A percentile compares a stretch with the other conserved stretches of the same genome.
Conservation (phyloP, 1,140 invertebrate genomes). For the Orussus abietinus region DNA sequence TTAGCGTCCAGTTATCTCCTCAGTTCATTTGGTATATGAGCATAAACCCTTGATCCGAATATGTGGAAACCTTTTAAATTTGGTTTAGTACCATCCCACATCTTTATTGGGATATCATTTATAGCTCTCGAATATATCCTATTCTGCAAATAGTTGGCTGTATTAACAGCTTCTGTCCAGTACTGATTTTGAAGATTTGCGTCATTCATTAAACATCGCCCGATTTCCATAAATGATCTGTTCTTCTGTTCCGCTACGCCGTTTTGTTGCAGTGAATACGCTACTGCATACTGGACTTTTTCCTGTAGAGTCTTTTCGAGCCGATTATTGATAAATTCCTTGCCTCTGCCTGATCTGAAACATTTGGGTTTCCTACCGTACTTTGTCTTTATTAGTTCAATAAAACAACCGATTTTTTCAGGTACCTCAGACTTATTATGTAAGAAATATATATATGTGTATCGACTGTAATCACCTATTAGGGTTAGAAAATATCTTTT, state of each 20-base stretch:
- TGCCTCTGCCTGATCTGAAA: slow-evolving; percentile 3
- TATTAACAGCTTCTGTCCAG: slow-evolving; percentile 45
- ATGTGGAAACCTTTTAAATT: slow-evolving; percentile 23
- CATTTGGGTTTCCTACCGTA: slow-evolving; percentile 14
- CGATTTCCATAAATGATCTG: slow-evolving; percentile 30
- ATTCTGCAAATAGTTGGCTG: slow-evolving; percentile 39
- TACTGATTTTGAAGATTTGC: slow-evolving; percentile 27
- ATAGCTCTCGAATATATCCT: slow-evolving; percentile 12
- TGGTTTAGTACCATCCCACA: slow-evolving; percentile 24
- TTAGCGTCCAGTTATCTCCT: slow-evolving; percentile 21
- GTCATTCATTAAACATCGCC: slow-evolving; percentile 29
- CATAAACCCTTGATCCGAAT: slow-evolving; percentile 34
- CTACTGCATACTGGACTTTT: not conserved
- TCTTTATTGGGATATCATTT: slow-evolving; percentile 14
- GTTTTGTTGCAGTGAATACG: slow-evolving; percentile 1
- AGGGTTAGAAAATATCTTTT: slow-evolving; percentile 13
- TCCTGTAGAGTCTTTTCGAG: not conserved
- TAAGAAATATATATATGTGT: slow-evolving; percentile 8
- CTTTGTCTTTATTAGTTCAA: slow-evolving; percentile 5
- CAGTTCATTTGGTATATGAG: slow-evolving; percentile 23
- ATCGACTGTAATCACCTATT: slow-evolving; percentile 13
- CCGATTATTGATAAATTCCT: not conserved
- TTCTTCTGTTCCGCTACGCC: slow-evolving; percentile 9
- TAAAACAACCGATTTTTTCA: slow-evolving; percentile 13
- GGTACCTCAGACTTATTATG: slow-evolving; percentile 14